Evolutionary conservation across 2,888 invertebrate genomes (phyloP).

Genomic region (Meganola albula): DNA sequence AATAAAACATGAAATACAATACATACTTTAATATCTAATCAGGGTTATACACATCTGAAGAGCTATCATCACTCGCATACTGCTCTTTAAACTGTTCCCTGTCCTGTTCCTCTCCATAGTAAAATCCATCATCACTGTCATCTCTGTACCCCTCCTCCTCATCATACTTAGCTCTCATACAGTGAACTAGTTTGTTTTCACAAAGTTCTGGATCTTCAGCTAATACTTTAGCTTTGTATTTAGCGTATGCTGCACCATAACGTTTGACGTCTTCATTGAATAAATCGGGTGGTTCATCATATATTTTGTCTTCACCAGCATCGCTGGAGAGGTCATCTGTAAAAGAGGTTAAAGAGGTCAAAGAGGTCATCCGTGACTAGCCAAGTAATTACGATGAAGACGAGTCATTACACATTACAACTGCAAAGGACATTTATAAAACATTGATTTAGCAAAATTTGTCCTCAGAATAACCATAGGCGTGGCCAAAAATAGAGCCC

Average conservation of each 20-base stretch:
- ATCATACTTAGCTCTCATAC: slow-evolving; percentile 26
- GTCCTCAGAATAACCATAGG: too few species aligned
- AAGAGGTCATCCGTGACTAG: background rate
- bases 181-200: slow-evolving; percentile 41
- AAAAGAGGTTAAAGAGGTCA: slow-evolving; percentile 13
- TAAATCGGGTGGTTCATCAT: slow-evolving; percentile 49
- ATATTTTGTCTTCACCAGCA: slow-evolving; percentile 61
- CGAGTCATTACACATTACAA: too few species aligned
- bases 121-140: slow-evolving; percentile 66
- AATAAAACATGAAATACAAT: slow-evolving; percentile 7
- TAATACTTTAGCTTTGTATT: slow-evolving; percentile 78
- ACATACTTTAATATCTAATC: slow-evolving; percentile 28
- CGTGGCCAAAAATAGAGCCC: too few species aligned
- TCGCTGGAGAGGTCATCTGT: slow-evolving; percentile 70
- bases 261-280: slow-evolving; percentile 74
- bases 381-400: background rate
- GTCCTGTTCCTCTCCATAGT: slow-evolving; percentile 65
- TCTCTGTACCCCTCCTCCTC: slow-evolving; percentile 50
- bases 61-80: slow-evolving; percentile 40
- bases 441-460: too few species aligned
- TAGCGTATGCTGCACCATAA: slow-evolving; percentile 82
- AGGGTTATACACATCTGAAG: slow-evolving; percentile 42
- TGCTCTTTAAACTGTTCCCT: slow-evolving; percentile 51
- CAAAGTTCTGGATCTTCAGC: slow-evolving; percentile 36
- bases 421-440: too few species aligned